phyloP scores from a whole-genome alignment of 2,888 invertebrate genomes.

The Epistrophe grossulariae region DNA sequence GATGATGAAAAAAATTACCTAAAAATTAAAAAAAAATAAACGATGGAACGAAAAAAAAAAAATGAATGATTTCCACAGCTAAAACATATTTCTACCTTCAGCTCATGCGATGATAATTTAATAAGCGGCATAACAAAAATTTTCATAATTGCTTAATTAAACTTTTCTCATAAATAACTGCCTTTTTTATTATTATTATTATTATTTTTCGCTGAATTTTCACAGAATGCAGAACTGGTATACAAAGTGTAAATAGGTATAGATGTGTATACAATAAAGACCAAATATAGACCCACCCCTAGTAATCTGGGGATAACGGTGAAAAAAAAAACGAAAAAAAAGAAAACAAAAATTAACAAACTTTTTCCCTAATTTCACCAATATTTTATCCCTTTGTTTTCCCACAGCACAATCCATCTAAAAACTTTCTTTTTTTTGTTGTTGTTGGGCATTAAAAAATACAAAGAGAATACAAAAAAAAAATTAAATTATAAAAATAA shows the following conservation, averaged over 20 bases:
- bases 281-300: conserved; percentile 31
- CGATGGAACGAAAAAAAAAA: background rate
- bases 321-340: too few species aligned
- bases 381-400: conserved; percentile 65
- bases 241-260: background rate
- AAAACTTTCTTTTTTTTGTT: background rate
- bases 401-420: conserved; percentile 6
- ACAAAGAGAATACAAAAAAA: conserved; percentile 5
- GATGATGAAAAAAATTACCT: background rate
- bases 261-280: too few species aligned
- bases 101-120: conserved; percentile 72
- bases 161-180: conserved; percentile 74
- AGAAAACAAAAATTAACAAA: conserved; percentile 41
- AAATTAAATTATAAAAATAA: conserved; percentile 2
- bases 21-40: conserved; percentile 3
- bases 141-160: conserved; percentile 76
- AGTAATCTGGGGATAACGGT: conserved; percentile 44
- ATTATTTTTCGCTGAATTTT: conserved; percentile 13
- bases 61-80: conserved; percentile 7
- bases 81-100: conserved; percentile 44
- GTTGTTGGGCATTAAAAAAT: background rate
- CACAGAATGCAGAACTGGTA: conserved; percentile 29
- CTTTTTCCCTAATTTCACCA: conserved; percentile 74
- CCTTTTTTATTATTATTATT: conserved; percentile 36
- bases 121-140: conserved; percentile 67